Percentiles rank a stretch among this genome's conserved stretches.
phyloP scores from a whole-genome alignment of 2,888 invertebrate genomes.

The Callinectes sapidus region DNA sequence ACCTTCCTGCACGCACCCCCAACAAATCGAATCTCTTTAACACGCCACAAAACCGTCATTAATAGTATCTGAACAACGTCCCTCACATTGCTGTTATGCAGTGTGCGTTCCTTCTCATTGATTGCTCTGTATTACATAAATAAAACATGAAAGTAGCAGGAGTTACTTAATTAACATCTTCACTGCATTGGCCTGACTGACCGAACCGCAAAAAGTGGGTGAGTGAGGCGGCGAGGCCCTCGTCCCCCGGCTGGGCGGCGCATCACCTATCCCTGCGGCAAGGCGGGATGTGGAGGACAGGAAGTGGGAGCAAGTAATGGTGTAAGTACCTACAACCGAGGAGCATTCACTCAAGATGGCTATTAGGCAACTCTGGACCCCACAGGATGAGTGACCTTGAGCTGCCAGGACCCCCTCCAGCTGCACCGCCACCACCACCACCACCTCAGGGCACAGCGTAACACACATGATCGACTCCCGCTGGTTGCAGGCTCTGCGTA shows the following conservation, averaged over 20 bases:
- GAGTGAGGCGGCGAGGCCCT: neutral
- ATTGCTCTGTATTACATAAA: neutral
- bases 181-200: neutral
- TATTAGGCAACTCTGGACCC: neutral
- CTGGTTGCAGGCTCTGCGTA: neutral
- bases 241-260: neutral
- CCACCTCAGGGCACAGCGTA: neutral
- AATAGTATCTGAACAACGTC: neutral
- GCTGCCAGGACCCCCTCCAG: neutral
- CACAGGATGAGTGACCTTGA: constrained; percentile 30
- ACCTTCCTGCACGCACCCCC: constrained; percentile 5
- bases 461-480: neutral
- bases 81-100: neutral
- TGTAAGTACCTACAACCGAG: constrained; percentile 4
- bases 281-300: neutral
- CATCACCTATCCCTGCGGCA: constrained; percentile 26
- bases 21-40: neutral
- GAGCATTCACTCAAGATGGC: constrained; percentile 3
- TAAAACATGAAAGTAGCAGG: neutral
- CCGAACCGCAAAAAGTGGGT: neutral
- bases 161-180: neutral
- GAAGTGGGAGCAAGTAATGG: constrained; percentile 30
- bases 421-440: neutral
- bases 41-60: neutral
- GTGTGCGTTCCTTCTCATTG: neutral